Evolutionary conservation across 2,888 invertebrate species (phyloP).

Genomic region (Branchinecta sandiegonensis): DNA sequence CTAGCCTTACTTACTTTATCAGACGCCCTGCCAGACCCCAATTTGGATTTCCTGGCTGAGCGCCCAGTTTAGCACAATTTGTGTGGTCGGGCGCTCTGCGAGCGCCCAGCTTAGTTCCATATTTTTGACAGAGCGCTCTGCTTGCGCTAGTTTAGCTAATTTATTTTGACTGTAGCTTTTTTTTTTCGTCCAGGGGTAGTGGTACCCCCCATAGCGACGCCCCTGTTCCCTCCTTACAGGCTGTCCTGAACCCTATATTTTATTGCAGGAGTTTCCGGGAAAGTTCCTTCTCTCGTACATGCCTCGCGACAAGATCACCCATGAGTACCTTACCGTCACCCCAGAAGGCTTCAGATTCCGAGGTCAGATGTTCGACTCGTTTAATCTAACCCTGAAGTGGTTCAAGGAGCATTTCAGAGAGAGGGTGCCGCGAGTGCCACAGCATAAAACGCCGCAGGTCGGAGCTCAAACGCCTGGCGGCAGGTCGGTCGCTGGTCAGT

Average conservation of each 20-base stretch:
- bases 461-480: constrained; percentile 1
- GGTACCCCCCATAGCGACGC: too few relatives aligned
- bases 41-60: too few relatives aligned
- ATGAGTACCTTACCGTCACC: constrained; percentile 80
- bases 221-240: too few relatives aligned
- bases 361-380: constrained; percentile 67
- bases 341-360: constrained; percentile 88
- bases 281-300: constrained; percentile 88
- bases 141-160: too few relatives aligned
- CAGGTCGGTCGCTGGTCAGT: constrained; percentile 20
- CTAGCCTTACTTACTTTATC: too few relatives aligned
- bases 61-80: too few relatives aligned
- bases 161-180: too few relatives aligned
- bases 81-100: too few relatives aligned
- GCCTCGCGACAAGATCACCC: constrained; percentile 64
- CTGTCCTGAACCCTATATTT: neutral
- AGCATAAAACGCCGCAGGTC: constrained; percentile 14
- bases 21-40: too few relatives aligned
- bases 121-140: too few relatives aligned
- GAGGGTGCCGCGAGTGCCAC: constrained; percentile 59
- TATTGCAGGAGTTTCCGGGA: constrained; percentile 52
- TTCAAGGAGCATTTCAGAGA: constrained; percentile 97
- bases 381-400: constrained; percentile 72
- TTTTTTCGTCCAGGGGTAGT: too few relatives aligned
- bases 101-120: too few relatives aligned